These are phyloP conservation scores for Tetanocera ferruginea DNA, from an alignment of 2,888 invertebrate genomes.

Conservation along the genomic window DNA sequence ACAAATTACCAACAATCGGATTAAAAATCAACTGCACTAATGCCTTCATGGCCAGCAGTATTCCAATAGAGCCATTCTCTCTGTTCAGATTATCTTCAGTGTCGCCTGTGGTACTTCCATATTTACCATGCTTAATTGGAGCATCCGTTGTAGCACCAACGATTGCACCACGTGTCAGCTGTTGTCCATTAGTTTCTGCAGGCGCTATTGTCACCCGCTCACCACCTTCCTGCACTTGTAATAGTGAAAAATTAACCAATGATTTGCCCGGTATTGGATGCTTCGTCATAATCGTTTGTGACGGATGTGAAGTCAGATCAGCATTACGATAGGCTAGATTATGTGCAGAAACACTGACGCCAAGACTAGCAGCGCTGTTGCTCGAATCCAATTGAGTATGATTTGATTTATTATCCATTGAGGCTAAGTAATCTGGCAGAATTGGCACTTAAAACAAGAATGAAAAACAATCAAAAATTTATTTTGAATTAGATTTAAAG, in stretches of 20 bases:
- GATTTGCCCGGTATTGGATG: constrained; percentile 69
- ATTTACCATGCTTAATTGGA: not conserved
- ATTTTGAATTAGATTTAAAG: constrained; percentile 10
- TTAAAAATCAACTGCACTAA: constrained; percentile 84
- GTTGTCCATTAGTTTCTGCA: constrained; percentile 34
- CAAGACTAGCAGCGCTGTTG: constrained; percentile 43
- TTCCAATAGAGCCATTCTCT: constrained; percentile 78
- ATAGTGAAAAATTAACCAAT: constrained; percentile 64
- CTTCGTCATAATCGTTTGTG: constrained; percentile 62
- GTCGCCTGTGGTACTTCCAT: not conserved
- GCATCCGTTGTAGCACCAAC: not conserved
- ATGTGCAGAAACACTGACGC: constrained; percentile 55
- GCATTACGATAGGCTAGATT: constrained; percentile 63
- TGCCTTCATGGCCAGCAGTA: constrained; percentile 82
- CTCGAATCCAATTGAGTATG: constrained; percentile 35
- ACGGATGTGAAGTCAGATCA: constrained; percentile 54
- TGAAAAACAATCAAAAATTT: too few species aligned
- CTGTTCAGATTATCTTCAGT: constrained; percentile 67
- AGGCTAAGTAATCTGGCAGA: constrained; percentile 81
- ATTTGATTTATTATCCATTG: constrained; percentile 70
- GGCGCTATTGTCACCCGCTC: constrained; percentile 2
- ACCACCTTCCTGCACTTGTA: constrained; percentile 48
- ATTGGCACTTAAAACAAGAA: constrained; percentile 77
- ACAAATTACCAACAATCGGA: constrained; percentile 80
- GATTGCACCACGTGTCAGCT: not conserved